phyloP scores from a whole-genome alignment of 2,888 invertebrate species.

The Syritta pipiens region DNA sequence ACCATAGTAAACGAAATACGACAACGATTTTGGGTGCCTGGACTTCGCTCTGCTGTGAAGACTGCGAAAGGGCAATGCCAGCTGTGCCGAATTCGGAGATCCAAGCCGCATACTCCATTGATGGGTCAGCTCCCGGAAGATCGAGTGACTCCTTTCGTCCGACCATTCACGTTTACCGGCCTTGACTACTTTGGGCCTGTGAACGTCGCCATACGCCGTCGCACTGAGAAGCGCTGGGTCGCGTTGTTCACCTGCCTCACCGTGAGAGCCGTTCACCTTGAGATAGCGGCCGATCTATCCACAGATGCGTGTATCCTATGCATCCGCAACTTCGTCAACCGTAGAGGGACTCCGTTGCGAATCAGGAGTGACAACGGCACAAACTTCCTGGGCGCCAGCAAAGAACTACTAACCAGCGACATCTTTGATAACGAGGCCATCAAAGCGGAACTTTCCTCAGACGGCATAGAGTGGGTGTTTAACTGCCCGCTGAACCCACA shows the following conservation, averaged over 20 bases:
- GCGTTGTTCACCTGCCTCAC: conserved; percentile 43
- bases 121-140: conserved; percentile 47
- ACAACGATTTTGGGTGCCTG: conserved; percentile 22
- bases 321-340: conserved; percentile 55
- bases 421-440: conserved; percentile 11
- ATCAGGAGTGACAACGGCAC: conserved; percentile 34
- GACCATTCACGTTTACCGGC: conserved; percentile 40
- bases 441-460: not conserved
- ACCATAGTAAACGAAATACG: conserved; percentile 44
- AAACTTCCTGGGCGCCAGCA: conserved; percentile 42
- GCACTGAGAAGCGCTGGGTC: conserved; percentile 42
- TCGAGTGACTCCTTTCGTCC: conserved; percentile 14
- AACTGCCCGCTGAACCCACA: conserved; percentile 19
- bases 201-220: conserved; percentile 23
- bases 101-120: conserved; percentile 30
- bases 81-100: conserved; percentile 24
- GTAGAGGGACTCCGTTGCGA: conserved; percentile 18
- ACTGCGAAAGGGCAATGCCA: conserved; percentile 35
- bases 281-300: conserved; percentile 22
- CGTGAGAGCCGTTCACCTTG: conserved; percentile 42
- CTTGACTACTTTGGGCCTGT: conserved; percentile 55
- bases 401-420: not conserved
- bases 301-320: conserved; percentile 52
- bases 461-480: conserved; percentile 22
- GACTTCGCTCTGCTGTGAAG: conserved; percentile 18